These are phyloP conservation scores for Porites rus DNA, from an alignment of 92 coral and sea anemone species.

Conservation along the genomic window DNA sequence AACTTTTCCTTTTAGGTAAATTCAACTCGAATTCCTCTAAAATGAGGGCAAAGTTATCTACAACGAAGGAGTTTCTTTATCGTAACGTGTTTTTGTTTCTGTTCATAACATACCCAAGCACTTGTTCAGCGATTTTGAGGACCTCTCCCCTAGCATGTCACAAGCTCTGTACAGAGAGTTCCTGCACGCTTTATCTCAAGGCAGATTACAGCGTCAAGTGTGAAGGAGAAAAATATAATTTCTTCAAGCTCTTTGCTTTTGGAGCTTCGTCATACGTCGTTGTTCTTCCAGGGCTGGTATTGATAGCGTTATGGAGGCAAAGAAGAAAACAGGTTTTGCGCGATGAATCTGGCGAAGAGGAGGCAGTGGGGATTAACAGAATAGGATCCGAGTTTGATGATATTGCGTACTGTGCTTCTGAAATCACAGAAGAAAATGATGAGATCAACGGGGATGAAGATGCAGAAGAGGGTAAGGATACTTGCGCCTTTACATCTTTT, in stretches of 20 bases:
- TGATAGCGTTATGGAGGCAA: constrained; percentile 28
- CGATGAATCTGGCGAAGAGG: background rate
- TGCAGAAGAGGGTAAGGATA: background rate
- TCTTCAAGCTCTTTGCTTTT: constrained; percentile 45
- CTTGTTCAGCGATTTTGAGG: constrained; percentile 63
- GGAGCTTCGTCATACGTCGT: constrained; percentile 28
- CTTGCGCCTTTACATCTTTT: background rate
- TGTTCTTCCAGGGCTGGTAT: constrained; percentile 21
- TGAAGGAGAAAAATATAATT: constrained; percentile 49
- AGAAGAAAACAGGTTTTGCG: constrained; percentile 8
- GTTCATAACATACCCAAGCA: constrained; percentile 70
- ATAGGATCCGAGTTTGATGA: constrained; percentile 18
- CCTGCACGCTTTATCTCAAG: constrained; percentile 65
- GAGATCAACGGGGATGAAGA: background rate
- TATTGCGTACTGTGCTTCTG: background rate
- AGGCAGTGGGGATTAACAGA: background rate
- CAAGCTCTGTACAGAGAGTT: constrained; percentile 53
- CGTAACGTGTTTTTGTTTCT: constrained; percentile 61
- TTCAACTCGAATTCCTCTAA: background rate
- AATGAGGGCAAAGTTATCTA: constrained; percentile 10
- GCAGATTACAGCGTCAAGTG: constrained; percentile 69
- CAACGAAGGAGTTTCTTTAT: constrained; percentile 39
- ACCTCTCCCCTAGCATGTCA: constrained; percentile 67
- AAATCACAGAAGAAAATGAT: constrained; percentile 7
- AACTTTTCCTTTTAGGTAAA: constrained; percentile 19